Base-by-base conservation (phyloP, 1,140 invertebrate genomes). In the Brachionus paranguensis region DNA sequence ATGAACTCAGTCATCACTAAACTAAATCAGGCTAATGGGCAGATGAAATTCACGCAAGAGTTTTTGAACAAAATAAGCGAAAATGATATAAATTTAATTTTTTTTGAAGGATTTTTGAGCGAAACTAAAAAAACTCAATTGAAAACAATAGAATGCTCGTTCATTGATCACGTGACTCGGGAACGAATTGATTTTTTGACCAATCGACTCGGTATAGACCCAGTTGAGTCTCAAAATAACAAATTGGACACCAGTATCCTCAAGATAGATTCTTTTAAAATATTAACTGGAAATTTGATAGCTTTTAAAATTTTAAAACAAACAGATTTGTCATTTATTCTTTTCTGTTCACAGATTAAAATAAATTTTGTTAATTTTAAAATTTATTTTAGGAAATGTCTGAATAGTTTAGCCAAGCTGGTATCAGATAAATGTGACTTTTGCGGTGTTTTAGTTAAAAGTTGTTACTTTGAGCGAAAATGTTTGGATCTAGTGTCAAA, bases 41-140 rank as follows among this genome's bases (percentile, higher is more conserved):
- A 47, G 27, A 27, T 47, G 0, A 5, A 50, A 50, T 76, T 76
- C 50, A 12, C 43, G 10, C 24, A 50, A 10, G 20, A 76, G 12
- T 76, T 76, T 76, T 27, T 76, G 43, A 12, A 27, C n/a, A 27
- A 50, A 29, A 27, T 76, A 50, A 76, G 5, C 20, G 8, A 24
- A 4, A 24, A 76, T 11, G n/a, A 47, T 0, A 27, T 76, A 11
- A 50, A 50, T 50, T 76, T 76, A 27, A 50, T 76, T 27, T 50
- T 76, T 27, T 29, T 27, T 27, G 72, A 76, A 53, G 72, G 72
- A 27, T 76, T 37, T 53, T 20, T 76, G 12, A 76, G 45, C 29
- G 72, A 76, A 47, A 20, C 10, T 29, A 76, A 76, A 76, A 76
- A 76, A 20, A 27, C 43, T 27, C 72, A 76, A 76, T 27, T 76